Base-by-base conservation (phyloP, 1,140 invertebrate genomes). In the Drosophila carrolli region DNA sequence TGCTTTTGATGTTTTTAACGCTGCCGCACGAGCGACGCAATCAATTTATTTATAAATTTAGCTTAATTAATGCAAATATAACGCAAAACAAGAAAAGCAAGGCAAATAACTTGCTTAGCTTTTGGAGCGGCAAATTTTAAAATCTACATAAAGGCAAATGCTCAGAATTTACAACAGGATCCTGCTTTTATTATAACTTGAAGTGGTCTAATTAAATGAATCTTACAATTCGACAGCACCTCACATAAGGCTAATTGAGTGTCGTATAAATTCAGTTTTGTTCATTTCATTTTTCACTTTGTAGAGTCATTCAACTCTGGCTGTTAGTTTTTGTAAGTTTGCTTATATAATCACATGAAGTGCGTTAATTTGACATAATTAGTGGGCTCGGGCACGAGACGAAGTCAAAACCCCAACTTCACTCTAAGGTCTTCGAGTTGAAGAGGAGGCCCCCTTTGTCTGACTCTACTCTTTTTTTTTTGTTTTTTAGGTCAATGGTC, bases 331-430 rank as follows among this genome's bases (percentile, higher is more conserved):
- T 63, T 75, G 60, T 50, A 56, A 70, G 56, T 75, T 75, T 59
- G 46, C 60, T 84, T 85, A 86, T 86, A 81, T 68, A 85, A 85
- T 61, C 58, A 81, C 46, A 62, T 67, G 68, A 65, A 82, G 72
- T 70, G 72, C 80, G 83, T 83, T 88, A 88, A 88, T 88, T 78
- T 77, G 76, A 89, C 83, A 89, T 89, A 88, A 88, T 88, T 88
- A 88, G 75, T 79, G 79, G 47, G 57, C 73, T 57, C 27, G 6
- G 54, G 77, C 66, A 63, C 65, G 75, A 71, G 65, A 53, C 57
- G 75, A 59, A 82, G 70, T 59, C 47, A 43, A 54, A 59, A 59
- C 51, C 66, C 41, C 11, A 8, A 37, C 29, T 37, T 29, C 23
- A n/a, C 40, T 74, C 27, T 23, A n/a, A 44, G 72, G 72, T 75